These are phyloP conservation scores for Heliconius hermathena DNA, from an alignment of 1,140 invertebrate genomes.

Conservation along the genomic window DNA sequence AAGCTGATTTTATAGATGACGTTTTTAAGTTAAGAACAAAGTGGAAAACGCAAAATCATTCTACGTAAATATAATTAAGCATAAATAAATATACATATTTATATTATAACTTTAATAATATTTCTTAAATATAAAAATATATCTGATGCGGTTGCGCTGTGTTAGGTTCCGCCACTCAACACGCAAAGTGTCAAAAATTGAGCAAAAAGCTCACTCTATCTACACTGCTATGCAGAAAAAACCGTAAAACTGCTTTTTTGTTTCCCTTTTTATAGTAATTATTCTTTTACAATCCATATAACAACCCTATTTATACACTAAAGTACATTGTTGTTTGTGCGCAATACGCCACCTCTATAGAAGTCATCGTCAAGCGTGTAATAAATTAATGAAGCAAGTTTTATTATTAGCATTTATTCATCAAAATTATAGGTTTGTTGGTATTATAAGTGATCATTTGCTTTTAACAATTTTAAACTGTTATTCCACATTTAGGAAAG, in stretches of 20 bases:
- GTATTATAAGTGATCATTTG: not conserved
- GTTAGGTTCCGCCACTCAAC: too few relatives aligned
- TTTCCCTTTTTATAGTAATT: not conserved
- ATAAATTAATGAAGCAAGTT: constrained; percentile 13
- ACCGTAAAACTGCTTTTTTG: not conserved
- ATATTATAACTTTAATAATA: too few relatives aligned
- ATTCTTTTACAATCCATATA: not conserved
- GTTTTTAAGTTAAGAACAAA: too few relatives aligned
- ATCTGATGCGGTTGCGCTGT: too few relatives aligned
- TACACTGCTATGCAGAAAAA: not conserved
- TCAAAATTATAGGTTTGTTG: not conserved
- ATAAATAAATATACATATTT: too few relatives aligned
- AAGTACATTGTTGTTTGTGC: constrained; percentile 5
- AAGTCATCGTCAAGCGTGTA: constrained; percentile 3
- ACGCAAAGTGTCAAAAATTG: too few relatives aligned
- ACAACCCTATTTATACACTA: constrained; percentile 7
- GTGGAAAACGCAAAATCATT: not conserved
- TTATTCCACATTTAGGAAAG: too few relatives aligned
- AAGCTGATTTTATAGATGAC: too few relatives aligned
- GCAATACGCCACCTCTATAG: constrained; percentile 20
- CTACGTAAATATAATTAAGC: not conserved
- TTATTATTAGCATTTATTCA: constrained; percentile 12
- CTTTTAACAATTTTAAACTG: too few relatives aligned
- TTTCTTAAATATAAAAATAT: too few relatives aligned
- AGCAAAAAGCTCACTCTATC: too few relatives aligned